Conservation (phyloP, 2,888 invertebrate species). For the Scelioninae gen. 1 region DNA sequence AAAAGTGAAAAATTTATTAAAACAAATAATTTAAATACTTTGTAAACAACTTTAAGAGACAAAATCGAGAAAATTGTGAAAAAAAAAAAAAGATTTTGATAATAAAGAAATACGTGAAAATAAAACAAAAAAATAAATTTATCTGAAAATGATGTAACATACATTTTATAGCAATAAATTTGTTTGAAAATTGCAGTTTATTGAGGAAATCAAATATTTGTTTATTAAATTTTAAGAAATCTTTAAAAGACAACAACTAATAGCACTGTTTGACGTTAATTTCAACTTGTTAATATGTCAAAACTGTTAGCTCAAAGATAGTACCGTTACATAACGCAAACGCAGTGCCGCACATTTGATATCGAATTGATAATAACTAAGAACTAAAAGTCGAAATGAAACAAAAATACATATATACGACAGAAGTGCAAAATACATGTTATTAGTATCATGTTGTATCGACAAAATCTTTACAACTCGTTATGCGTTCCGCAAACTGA, state of each 20-base stretch:
- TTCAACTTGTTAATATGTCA: slow-evolving; percentile 36
- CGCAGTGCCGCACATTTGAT: slow-evolving; percentile 19
- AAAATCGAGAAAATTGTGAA: background rate
- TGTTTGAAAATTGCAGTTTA: too few relatives aligned
- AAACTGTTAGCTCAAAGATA: slow-evolving; percentile 20
- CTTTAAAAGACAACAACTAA: too few relatives aligned
- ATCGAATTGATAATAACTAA: slow-evolving; percentile 34
- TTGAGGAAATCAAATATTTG: too few relatives aligned
- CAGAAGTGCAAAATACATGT: slow-evolving; percentile 12
- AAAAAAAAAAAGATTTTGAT: too few relatives aligned
- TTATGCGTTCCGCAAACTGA: slow-evolving; percentile 29
- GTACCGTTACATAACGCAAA: slow-evolving; percentile 21
- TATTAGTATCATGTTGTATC: slow-evolving; percentile 31
- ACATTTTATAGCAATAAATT: too few relatives aligned
- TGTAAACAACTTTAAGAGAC: background rate
- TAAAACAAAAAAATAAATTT: too few relatives aligned
- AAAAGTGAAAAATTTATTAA: too few relatives aligned
- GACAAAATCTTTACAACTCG: slow-evolving; percentile 48
- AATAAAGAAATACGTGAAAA: too few relatives aligned
- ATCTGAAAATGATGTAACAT: too few relatives aligned
- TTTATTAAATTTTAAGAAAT: too few relatives aligned
- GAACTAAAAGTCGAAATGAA: slow-evolving; percentile 16
- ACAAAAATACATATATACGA: slow-evolving; percentile 7
- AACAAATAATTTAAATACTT: background rate
- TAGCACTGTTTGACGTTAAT: background rate